A percentile compares a stretch with the other conserved stretches of the same genome.
Conservation (phyloP, 2,888 invertebrate genomes). For the Agrotis segetum region DNA sequence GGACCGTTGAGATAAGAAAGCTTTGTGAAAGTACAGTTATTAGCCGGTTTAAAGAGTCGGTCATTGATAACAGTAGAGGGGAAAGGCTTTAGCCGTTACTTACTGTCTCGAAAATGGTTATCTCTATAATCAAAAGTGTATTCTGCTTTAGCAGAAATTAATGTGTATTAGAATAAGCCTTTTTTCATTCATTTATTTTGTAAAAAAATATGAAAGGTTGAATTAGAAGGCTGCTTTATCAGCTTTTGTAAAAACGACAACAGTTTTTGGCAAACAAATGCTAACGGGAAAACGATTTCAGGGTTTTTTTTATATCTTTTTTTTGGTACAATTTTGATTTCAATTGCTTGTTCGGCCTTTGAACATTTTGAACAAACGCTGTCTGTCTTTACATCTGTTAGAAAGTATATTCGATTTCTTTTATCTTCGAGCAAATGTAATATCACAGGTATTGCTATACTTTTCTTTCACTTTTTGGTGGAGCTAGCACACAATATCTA, state of each 20-base stretch:
- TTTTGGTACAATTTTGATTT: conserved; percentile 7
- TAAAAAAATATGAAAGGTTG: not conserved
- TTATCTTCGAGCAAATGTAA: not conserved
- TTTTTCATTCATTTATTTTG: not conserved
- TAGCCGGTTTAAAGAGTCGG: conserved; percentile 66
- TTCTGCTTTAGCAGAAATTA: conserved; percentile 4
- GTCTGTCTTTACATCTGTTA: not conserved
- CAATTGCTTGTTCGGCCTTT: not conserved
- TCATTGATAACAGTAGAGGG: conserved; percentile 55
- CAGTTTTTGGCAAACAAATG: conserved; percentile 36
- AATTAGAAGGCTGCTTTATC: conserved; percentile 8
- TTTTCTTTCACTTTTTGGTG: not conserved
- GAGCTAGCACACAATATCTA: not conserved
- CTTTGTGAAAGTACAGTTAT: conserved; percentile 70
- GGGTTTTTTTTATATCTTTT: conserved; percentile 9
- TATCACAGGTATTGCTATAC: not conserved
- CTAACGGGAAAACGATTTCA: conserved; percentile 15
- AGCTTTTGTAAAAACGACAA: conserved; percentile 13
- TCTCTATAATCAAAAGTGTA: conserved; percentile 17
- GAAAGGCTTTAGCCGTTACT: conserved; percentile 28
- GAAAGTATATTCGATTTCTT: not conserved
- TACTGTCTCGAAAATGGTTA: conserved; percentile 32
- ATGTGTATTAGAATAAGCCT: not conserved
- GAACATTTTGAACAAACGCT: not conserved
- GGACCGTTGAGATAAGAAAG: conserved; percentile 85